These are phyloP conservation scores for Hydrolagus colliei DNA, from an alignment of 2,797 vertebrate species.

Conservation along the genomic window DNA sequence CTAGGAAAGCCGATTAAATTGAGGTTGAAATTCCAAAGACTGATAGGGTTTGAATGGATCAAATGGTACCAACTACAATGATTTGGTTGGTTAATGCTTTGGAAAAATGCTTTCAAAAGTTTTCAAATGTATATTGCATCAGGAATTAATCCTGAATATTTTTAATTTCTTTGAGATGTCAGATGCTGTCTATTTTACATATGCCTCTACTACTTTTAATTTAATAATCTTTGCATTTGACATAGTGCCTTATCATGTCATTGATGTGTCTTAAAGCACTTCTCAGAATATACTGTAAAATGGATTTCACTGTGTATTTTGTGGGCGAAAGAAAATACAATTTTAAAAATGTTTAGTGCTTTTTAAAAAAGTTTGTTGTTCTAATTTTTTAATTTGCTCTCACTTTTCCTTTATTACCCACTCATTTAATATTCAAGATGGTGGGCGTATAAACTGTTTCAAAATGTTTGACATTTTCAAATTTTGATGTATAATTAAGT, in stretches of 20 bases:
- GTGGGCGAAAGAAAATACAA: too few relatives aligned
- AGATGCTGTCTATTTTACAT: neutral
- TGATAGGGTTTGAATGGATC: neutral
- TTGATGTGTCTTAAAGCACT: too few relatives aligned
- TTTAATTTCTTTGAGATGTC: neutral
- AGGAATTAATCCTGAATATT: neutral
- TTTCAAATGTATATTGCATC: neutral
- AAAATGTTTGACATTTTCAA: neutral
- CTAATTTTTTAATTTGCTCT: neutral
- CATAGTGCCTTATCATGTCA: too few relatives aligned
- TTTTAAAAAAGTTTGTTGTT: neutral
- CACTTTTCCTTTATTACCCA: neutral
- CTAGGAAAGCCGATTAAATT: neutral
- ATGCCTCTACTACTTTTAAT: neutral
- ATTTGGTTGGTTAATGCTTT: neutral
- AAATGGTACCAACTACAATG: neutral
- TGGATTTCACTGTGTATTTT: too few relatives aligned
- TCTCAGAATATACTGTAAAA: too few relatives aligned
- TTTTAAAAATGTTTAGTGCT: neutral
- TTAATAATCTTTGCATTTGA: too few relatives aligned
- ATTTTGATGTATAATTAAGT: too few relatives aligned
- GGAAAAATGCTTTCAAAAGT: neutral
- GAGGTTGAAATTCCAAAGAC: neutral
- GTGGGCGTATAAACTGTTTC: neutral
- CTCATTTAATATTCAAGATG: neutral